Conservation (phyloP, 2,888 invertebrate species). For the Bimastos eiseni region DNA sequence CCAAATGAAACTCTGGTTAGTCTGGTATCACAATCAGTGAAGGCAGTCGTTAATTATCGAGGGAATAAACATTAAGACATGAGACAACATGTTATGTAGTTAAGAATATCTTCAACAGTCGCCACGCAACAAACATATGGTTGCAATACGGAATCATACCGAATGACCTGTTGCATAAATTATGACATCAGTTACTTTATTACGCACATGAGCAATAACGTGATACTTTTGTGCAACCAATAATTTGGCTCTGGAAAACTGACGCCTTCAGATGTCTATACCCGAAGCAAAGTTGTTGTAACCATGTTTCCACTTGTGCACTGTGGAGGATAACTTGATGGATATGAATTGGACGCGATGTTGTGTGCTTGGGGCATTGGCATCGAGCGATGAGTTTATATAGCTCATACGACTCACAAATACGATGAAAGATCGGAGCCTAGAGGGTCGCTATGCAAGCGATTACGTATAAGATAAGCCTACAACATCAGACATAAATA, state of each 20-base stretch:
- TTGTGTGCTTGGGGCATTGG: not conserved
- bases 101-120: too few relatives aligned
- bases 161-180: too few relatives aligned
- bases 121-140: too few relatives aligned
- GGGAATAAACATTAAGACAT: too few relatives aligned
- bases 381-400: not conserved
- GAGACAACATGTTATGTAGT: too few relatives aligned
- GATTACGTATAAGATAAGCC: not conserved
- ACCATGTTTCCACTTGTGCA: not conserved
- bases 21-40: too few relatives aligned
- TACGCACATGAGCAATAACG: not conserved
- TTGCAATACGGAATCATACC: too few relatives aligned
- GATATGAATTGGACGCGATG: not conserved
- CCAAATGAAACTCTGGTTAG: too few relatives aligned
- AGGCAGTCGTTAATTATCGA: too few relatives aligned
- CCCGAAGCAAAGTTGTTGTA: not conserved
- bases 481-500: not conserved
- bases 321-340: not conserved
- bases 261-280: not conserved
- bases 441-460: not conserved
- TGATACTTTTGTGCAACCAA: not conserved
- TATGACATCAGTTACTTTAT: too few relatives aligned
- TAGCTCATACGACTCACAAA: too few relatives aligned
- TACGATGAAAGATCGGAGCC: not conserved
- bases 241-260: not conserved